Evolutionary conservation across 2,797 vertebrate genomes (phyloP).

Genomic region (Sternotherus odoratus): DNA sequence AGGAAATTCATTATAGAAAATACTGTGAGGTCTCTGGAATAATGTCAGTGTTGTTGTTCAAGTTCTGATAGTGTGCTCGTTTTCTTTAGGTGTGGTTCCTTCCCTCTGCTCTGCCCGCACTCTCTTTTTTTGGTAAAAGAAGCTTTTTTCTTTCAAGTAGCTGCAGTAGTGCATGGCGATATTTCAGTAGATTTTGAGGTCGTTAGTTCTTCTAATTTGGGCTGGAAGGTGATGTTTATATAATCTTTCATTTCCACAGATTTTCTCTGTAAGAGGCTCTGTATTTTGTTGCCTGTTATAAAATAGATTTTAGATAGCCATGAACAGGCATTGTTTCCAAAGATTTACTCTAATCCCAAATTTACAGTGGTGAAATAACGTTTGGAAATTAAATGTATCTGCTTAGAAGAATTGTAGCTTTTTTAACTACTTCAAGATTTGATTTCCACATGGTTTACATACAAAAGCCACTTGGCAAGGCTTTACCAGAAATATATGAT

Average conservation of each 20-base stretch:
- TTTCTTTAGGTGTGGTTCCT: neutral
- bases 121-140: neutral
- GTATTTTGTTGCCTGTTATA: neutral
- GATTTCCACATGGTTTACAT: neutral
- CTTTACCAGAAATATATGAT: neutral
- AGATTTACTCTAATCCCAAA: neutral
- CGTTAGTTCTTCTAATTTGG: constrained; percentile 17
- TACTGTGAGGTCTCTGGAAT: neutral
- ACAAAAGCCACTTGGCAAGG: neutral
- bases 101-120: neutral
- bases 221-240: neutral
- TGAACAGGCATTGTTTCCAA: neutral
- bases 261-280: neutral
- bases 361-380: constrained; percentile 8
- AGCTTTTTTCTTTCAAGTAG: neutral
- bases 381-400: neutral
- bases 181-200: constrained; percentile 5
- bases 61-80: neutral
- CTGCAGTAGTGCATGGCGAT: neutral
- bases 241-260: neutral
- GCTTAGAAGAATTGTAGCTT: neutral
- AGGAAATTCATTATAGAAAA: neutral
- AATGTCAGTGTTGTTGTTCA: neutral
- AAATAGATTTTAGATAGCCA: neutral
- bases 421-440: neutral